phyloP scores from a whole-genome alignment of 2,113 vertebrate genomes.

The Rhinolophus ferrumequinum region DNA sequence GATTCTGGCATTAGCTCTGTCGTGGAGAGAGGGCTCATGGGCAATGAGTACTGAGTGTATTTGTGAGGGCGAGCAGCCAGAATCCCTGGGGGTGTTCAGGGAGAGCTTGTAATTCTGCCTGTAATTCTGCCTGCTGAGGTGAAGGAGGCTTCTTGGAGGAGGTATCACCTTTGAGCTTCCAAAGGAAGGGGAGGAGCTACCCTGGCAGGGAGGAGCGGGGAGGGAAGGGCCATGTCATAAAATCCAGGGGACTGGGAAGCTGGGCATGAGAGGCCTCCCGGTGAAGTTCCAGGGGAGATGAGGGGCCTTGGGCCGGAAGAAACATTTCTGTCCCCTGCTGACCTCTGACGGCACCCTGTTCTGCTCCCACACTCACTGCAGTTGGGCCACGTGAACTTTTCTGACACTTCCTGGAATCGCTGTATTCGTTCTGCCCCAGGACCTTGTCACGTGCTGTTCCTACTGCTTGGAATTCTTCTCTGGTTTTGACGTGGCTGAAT shows the following conservation, averaged over 20 bases:
- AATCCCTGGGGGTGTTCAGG: background rate
- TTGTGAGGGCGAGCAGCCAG: background rate
- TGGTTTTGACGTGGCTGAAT: background rate
- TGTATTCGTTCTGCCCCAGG: background rate
- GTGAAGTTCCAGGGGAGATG: background rate
- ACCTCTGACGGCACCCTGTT: too few relatives aligned
- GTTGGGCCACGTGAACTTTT: background rate
- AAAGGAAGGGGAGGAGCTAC: background rate
- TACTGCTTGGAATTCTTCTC: too few relatives aligned
- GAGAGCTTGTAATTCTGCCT: background rate
- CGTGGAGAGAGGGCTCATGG: background rate
- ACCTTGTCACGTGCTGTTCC: background rate
- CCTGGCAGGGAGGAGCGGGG: too few relatives aligned
- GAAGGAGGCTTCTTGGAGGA: background rate
- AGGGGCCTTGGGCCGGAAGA: background rate
- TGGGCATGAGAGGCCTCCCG: background rate
- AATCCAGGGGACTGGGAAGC: background rate
- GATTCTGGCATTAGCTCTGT: rapidly evolving
- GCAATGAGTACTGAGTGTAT: background rate
- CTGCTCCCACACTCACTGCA: background rate
- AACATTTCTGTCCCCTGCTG: background rate
- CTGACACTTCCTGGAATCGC: background rate
- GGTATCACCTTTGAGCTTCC: background rate
- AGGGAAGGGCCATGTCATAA: background rate
- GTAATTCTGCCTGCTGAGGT: background rate